A percentile compares a stretch with the other conserved stretches of the same genome.
These are phyloP conservation scores for Hafferia zeledoni DNA, from an alignment of 2,797 vertebrate species.

Conservation along the genomic window DNA sequence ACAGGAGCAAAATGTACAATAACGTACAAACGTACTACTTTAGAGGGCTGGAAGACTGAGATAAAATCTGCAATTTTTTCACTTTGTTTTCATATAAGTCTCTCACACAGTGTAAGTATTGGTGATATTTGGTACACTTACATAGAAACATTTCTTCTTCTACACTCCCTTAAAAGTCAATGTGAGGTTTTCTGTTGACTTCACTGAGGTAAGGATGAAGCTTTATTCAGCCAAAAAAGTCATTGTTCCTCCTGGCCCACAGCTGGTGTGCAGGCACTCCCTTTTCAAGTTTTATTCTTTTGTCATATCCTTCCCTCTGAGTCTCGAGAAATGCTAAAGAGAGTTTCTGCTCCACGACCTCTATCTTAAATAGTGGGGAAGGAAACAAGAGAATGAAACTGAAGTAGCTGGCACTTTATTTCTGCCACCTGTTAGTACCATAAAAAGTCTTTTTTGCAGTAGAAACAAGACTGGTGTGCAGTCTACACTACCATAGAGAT, in stretches of 20 bases:
- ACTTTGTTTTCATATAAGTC: neutral
- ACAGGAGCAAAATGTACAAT: neutral
- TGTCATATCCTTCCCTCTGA: neutral
- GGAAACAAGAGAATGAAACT: neutral
- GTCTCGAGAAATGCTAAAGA: neutral
- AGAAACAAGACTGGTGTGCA: neutral
- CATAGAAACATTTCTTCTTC: neutral
- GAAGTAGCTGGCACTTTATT: neutral
- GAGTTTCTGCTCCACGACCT: neutral
- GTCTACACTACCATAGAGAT: neutral
- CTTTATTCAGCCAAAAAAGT: neutral
- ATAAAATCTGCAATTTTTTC: neutral
- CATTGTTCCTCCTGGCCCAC: neutral
- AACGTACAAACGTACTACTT: neutral
- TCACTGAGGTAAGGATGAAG: neutral
- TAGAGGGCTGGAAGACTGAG: neutral
- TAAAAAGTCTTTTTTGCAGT: neutral
- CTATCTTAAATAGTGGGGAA: neutral
- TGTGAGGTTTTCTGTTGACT: neutral
- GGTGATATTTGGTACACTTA: neutral
- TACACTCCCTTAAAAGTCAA: neutral
- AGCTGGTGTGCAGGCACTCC: neutral
- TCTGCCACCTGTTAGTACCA: neutral
- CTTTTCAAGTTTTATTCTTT: neutral
- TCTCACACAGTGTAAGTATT: neutral